Evolutionary conservation across 2,888 invertebrate species (phyloP), one percentile per base, ranked within the genome.

Genomic region (Tinea semifulvella): DNA sequence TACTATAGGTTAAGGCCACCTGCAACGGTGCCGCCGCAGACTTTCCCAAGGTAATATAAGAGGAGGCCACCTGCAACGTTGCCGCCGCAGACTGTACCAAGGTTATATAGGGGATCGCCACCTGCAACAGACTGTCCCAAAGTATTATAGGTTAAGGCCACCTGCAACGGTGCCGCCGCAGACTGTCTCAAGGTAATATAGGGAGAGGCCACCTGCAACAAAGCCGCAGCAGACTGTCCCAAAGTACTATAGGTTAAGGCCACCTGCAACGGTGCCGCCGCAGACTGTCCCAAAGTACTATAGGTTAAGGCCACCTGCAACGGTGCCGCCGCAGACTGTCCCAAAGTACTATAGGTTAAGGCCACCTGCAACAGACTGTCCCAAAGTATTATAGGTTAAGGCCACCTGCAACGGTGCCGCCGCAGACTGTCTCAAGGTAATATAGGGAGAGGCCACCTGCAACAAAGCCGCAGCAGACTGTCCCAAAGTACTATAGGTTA

Each of bases 251-350:
- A 96, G 72, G 91, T 94, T 68, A 95, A 95, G 70, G 93, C 95
- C 27, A 84, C 90, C 46, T 94, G 94, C 65, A 93, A 93, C 36
- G 96, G 96, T 10, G 74, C 74, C 53, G 67, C 76, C 48, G 77
- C 80, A 0, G 79, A 80, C 62, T 80, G 80, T 45, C 79, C 79
- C 49, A 80, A 77, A 73, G 79, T 74, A 49, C 87, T 26, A n/a
- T n/a, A 96, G 72, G 91, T 94, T 68, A 95, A 95, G 70, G 93
- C 95, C 27, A 84, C 90, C 46, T 94, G 94, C 65, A 93, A 93
- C 36, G 96, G 96, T 10, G 74, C 74, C 53, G 67, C 76, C 48
- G 77, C 80, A 0, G 79, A 80, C 62, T 80, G 80, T 45, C 79
- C 79, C 49, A 80, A 77, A 73, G 79, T 74, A 49, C 87, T 26